These are phyloP conservation scores for Anolis carolinensis DNA, from an alignment of 2,113 vertebrate species.

Conservation along the genomic window DNA sequence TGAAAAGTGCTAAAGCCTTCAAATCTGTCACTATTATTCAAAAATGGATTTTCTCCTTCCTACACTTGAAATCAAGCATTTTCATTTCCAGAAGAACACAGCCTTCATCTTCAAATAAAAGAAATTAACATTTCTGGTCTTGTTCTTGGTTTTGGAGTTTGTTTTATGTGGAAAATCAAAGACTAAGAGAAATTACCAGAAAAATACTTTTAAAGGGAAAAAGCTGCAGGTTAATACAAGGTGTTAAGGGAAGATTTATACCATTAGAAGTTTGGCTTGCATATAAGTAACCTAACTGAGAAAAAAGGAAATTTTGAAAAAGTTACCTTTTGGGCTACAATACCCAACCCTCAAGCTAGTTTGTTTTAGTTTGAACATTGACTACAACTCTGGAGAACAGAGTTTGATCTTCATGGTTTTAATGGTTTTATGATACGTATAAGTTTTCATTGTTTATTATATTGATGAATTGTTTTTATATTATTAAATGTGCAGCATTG, in stretches of 20 bases:
- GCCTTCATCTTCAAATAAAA: neutral
- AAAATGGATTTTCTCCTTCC: neutral
- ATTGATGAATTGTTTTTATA: too few relatives aligned
- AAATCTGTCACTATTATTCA: neutral
- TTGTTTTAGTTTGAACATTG: too few relatives aligned
- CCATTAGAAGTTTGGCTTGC: neutral
- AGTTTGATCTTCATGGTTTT: too few relatives aligned
- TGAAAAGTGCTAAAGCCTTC: neutral
- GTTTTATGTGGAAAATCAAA: neutral
- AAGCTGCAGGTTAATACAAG: neutral
- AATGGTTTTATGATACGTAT: too few relatives aligned
- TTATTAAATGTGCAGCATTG: too few relatives aligned
- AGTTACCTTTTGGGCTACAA: too few relatives aligned
- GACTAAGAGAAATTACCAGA: neutral
- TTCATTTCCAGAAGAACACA: slow-evolving; percentile 8
- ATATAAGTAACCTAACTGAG: neutral
- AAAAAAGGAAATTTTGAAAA: too few relatives aligned
- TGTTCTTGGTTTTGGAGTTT: neutral
- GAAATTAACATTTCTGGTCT: neutral
- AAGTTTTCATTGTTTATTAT: too few relatives aligned
- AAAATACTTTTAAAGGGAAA: neutral
- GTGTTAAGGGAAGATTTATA: neutral
- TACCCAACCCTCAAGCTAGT: too few relatives aligned
- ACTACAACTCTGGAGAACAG: too few relatives aligned
- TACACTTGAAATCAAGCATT: neutral